These are phyloP conservation scores for Saccostrea glomerata DNA, from an alignment of 1,140 invertebrate species.

Conservation along the genomic window DNA sequence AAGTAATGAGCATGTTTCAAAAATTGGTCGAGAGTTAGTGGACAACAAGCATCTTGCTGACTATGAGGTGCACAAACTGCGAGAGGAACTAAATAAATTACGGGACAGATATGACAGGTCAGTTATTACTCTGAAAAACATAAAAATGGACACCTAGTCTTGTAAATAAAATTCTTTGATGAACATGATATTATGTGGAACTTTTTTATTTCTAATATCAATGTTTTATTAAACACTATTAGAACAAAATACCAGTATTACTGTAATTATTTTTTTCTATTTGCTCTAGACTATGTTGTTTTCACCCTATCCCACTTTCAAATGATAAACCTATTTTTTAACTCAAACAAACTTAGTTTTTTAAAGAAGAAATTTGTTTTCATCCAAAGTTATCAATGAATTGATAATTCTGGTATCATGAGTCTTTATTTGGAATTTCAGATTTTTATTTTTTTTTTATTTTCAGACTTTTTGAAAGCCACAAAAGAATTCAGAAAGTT, in stretches of 20 bases:
- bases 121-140: background rate
- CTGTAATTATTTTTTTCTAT: too few species aligned
- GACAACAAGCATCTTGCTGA: conserved; percentile 88
- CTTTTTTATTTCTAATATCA: background rate
- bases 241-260: too few species aligned
- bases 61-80: conserved; percentile 87
- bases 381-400: too few species aligned
- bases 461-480: conserved; percentile 91
- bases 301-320: too few species aligned
- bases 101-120: conserved; percentile 94
- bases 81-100: conserved; percentile 91
- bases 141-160: background rate
- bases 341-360: too few species aligned
- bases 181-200: background rate
- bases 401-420: too few species aligned
- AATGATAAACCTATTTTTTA: too few species aligned
- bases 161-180: background rate
- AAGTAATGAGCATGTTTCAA: conserved; percentile 89
- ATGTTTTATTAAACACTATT: too few species aligned
- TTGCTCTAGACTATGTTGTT: too few species aligned
- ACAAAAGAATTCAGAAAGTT: conserved; percentile 95
- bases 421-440: background rate
- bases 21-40: conserved; percentile 91
- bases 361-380: too few species aligned
- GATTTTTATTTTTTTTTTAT: background rate